Percentiles rank a stretch among this genome's conserved stretches.
Evolutionary conservation across 2,797 vertebrate species (phyloP).

Genomic region (Dendrocincla fuliginosa): DNA sequence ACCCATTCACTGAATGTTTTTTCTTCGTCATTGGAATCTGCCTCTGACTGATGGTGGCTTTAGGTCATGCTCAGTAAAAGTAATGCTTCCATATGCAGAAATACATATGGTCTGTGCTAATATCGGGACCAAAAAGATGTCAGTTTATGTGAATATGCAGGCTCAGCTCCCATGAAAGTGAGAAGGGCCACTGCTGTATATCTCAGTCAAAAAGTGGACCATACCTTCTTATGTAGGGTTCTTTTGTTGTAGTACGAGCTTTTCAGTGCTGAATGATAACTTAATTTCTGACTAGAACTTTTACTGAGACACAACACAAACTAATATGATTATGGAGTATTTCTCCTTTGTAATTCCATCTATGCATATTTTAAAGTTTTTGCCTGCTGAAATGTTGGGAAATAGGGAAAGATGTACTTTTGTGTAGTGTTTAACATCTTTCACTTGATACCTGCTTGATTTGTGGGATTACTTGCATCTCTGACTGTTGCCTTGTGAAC

Average conservation of each 20-base stretch:
- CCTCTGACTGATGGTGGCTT: not conserved
- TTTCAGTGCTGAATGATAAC: not conserved
- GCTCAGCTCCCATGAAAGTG: not conserved
- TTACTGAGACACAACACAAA: not conserved
- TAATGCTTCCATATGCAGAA: not conserved
- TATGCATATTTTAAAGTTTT: not conserved
- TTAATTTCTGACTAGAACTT: not conserved
- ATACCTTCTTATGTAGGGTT: fast-evolving
- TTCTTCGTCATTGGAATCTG: not conserved
- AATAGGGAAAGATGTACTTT: not conserved
- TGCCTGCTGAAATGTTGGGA: not conserved
- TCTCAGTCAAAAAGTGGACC: not conserved
- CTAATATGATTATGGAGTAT: not conserved
- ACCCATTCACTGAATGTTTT: not conserved
- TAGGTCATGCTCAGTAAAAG: not conserved
- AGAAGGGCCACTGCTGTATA: not conserved
- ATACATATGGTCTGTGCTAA: not conserved
- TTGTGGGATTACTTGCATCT: not conserved
- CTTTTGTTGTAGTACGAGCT: not conserved
- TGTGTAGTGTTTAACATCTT: not conserved
- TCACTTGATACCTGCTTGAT: not conserved
- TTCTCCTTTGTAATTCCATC: not conserved
- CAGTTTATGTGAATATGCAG: not conserved
- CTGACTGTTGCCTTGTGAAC: not conserved
- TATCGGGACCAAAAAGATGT: not conserved